Percentiles rank a stretch among this genome's conserved stretches.
Evolutionary conservation across 2,797 vertebrate genomes (phyloP).

Genomic region (Tiaroga cobitis): DNA sequence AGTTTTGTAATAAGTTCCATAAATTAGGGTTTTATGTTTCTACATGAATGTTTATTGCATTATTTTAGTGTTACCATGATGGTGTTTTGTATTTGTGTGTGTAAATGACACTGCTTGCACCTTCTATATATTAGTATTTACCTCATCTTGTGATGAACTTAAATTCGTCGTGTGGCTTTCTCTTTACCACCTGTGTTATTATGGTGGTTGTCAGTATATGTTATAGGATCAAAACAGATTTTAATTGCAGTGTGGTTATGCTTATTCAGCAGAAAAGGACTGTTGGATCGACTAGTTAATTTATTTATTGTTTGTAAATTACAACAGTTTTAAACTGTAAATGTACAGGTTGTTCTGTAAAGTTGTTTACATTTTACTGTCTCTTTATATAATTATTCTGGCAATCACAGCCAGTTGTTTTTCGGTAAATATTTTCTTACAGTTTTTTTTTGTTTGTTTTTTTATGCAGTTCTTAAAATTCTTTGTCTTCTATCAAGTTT

Average conservation of each 20-base stretch:
- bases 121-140: slow-evolving; percentile 8
- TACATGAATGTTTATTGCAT: background rate
- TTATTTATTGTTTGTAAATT: background rate
- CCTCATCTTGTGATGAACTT: background rate
- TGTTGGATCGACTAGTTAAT: background rate
- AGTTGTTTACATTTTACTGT: background rate
- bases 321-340: background rate
- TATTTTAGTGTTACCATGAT: background rate
- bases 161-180: background rate
- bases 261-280: background rate
- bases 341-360: background rate
- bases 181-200: slow-evolving; percentile 18
- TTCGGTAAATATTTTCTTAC: too few relatives aligned
- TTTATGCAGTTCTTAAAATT: background rate
- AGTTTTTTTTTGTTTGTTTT: background rate
- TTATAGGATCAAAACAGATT: slow-evolving; percentile 23
- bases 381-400: background rate
- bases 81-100: background rate
- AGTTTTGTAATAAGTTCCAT: too few relatives aligned
- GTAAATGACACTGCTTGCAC: background rate
- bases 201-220: background rate
- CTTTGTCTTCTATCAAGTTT: background rate
- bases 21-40: too few relatives aligned
- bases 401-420: background rate
- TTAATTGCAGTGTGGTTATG: background rate